Base-by-base conservation (phyloP, 2,888 invertebrate genomes). In the Prosopocoilus inquinatus region DNA sequence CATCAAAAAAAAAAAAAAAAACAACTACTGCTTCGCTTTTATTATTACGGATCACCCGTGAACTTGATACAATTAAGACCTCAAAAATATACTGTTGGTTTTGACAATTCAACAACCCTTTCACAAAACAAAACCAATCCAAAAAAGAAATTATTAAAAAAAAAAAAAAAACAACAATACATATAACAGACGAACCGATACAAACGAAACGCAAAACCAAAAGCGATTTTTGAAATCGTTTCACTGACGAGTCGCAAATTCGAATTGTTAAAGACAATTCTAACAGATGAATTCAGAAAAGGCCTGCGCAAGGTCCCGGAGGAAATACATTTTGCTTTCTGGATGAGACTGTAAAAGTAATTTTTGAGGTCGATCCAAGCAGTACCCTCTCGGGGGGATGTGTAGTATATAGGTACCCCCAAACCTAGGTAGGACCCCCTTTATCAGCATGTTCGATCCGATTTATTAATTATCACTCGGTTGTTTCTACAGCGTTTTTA, bases 261-360 rank as follows among this genome's bases (percentile, higher is more conserved):
- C 71, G 76, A 74, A 75, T 76, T 76, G 75, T 75, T 75, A 69
- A 75, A 75, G 71, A 75, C 75, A 75, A 75, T 72, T 66, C 68
- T 66, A 67, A 75, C 76, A 77, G 76, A 76, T 76, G 74, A 76
- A 76, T 76, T 76, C 76, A 76, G 76, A 76, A 76, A 76, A 75
- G 72, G 64, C 75, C 73, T 72, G 70, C 47, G 58, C 47, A 66
- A 72, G 75, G 74, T 71, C 71, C 65, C 69, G 75, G 75, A 75
- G 75, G 73, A 71, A 75, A 73, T 75, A 75, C 74, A 75, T 71
- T 28, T 41, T 74, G 70, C 73, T 76, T 78, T 78, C 77, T 77
- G 78, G 77, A 77, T 78, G 76, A 76, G 77, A 76, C 78, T 77
- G 77, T 77, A 74, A 71, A 70, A 76, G 76, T 76, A 77, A 77